phyloP scores from a whole-genome alignment of 1,140 invertebrate genomes.

The Zaprionus taronus region DNA sequence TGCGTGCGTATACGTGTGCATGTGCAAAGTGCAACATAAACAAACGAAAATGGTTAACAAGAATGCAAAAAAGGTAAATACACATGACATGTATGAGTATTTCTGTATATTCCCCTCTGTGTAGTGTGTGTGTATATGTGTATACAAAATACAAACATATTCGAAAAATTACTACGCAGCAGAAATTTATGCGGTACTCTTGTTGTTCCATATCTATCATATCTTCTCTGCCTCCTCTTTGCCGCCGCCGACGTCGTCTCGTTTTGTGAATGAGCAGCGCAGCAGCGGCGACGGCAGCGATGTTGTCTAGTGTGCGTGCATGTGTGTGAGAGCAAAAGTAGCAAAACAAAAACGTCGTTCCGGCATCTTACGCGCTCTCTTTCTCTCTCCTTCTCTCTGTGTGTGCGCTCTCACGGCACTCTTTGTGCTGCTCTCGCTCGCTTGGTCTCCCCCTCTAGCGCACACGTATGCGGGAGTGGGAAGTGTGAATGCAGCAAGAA shows the following conservation, averaged over 20 bases:
- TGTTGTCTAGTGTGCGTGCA: slow-evolving; percentile 35
- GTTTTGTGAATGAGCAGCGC: slow-evolving; percentile 74
- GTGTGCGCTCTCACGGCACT: slow-evolving; percentile 8
- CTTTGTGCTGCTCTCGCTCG: slow-evolving; percentile 15
- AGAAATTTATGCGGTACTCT: slow-evolving; percentile 78
- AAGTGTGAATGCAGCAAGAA: slow-evolving; percentile 35
- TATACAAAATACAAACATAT: slow-evolving; percentile 59
- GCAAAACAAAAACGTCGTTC: slow-evolving; percentile 55
- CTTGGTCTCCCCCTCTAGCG: slow-evolving; percentile 4
- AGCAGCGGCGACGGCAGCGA: slow-evolving; percentile 12
- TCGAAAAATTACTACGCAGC: slow-evolving; percentile 80
- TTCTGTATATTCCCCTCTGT: slow-evolving; percentile 4
- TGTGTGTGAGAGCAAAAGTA: slow-evolving; percentile 37
- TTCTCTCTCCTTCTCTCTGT: not conserved
- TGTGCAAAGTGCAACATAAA: slow-evolving; percentile 57
- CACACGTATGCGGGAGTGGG: slow-evolving; percentile 18
- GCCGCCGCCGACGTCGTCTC: slow-evolving; percentile 54
- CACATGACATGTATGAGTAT: slow-evolving; percentile 17
- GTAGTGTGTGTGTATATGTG: slow-evolving; percentile 17
- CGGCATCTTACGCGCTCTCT: slow-evolving; percentile 41
- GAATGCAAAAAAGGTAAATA: slow-evolving; percentile 57
- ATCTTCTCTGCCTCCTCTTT: slow-evolving; percentile 61
- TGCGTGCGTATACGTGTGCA: slow-evolving; percentile 26
- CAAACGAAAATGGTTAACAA: slow-evolving; percentile 50
- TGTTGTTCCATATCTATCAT: slow-evolving; percentile 80